These are phyloP conservation scores for Megalurothrips usitatus DNA, from an alignment of 2,888 invertebrate species.

Conservation along the genomic window DNA sequence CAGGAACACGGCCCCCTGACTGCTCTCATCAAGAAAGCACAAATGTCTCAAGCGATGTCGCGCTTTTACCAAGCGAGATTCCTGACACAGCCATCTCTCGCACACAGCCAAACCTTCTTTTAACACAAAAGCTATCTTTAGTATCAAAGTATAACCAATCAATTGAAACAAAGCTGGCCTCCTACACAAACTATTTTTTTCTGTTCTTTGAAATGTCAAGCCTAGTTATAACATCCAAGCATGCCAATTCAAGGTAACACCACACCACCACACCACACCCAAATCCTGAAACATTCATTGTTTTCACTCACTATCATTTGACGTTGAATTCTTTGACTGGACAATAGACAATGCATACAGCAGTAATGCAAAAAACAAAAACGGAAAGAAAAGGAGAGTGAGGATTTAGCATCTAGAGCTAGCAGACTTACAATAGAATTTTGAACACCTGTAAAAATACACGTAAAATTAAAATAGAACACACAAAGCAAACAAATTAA, in stretches of 20 bases:
- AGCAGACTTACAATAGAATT: background rate
- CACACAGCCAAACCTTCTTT: slow-evolving; percentile 15
- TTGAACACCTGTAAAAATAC: background rate
- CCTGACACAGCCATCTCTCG: slow-evolving; percentile 21
- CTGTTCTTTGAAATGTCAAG: background rate
- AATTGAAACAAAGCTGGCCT: background rate
- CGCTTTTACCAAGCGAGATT: slow-evolving; percentile 19
- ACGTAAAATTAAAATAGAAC: background rate
- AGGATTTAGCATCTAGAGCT: background rate
- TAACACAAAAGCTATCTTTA: background rate
- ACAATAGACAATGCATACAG: background rate
- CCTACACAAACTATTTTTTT: background rate
- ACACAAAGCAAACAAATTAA: slow-evolving; percentile 25
- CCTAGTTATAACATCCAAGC: background rate
- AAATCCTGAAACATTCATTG: background rate
- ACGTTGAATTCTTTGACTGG: background rate
- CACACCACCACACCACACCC: slow-evolving; percentile 26
- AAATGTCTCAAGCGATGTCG: slow-evolving; percentile 9
- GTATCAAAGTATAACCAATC: background rate
- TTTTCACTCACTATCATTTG: background rate
- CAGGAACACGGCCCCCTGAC: slow-evolving; percentile 9
- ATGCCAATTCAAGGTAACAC: slow-evolving; percentile 27
- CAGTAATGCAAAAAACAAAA: background rate
- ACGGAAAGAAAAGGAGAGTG: background rate
- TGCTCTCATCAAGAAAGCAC: background rate